These are phyloP conservation scores for Nothocercus julius DNA, from an alignment of 2,113 vertebrate species.

Conservation along the genomic window DNA sequence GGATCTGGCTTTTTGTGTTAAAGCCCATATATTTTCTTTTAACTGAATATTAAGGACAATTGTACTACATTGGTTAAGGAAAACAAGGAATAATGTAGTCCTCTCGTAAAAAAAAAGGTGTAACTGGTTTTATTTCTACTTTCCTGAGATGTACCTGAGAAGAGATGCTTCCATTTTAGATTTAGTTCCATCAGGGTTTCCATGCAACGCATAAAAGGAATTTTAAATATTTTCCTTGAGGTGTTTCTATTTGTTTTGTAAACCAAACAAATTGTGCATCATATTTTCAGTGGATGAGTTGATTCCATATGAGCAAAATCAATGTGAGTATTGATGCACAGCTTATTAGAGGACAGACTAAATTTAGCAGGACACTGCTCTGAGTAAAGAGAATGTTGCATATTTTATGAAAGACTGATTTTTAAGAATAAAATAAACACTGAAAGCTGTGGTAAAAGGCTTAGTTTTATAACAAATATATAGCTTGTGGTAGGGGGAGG, in stretches of 20 bases:
- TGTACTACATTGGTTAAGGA: conserved; percentile 3
- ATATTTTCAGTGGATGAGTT: conserved; percentile 38
- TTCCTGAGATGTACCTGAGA: conserved; percentile 56
- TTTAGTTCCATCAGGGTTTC: conserved; percentile 52
- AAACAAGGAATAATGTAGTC: conserved; percentile 24
- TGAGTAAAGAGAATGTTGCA: neutral
- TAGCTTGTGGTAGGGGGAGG: neutral
- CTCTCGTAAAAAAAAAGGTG: neutral
- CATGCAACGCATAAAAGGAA: conserved; percentile 59
- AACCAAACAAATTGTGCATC: conserved; percentile 52
- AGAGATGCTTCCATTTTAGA: conserved; percentile 62
- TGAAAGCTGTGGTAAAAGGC: neutral
- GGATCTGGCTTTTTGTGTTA: neutral
- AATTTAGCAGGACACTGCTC: neutral
- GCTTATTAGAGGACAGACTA: neutral
- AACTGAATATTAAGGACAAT: neutral
- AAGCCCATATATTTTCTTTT: neutral
- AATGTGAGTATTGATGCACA: conserved; percentile 7
- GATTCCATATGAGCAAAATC: conserved; percentile 57
- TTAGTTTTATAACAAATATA: neutral
- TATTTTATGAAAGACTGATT: neutral
- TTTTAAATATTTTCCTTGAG: conserved; percentile 64
- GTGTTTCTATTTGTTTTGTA: conserved; percentile 66
- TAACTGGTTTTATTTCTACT: conserved; percentile 56
- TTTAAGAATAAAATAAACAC: neutral